Base-by-base conservation (phyloP, 2,113 vertebrate genomes). In the Datnioides undecimradiatus region DNA sequence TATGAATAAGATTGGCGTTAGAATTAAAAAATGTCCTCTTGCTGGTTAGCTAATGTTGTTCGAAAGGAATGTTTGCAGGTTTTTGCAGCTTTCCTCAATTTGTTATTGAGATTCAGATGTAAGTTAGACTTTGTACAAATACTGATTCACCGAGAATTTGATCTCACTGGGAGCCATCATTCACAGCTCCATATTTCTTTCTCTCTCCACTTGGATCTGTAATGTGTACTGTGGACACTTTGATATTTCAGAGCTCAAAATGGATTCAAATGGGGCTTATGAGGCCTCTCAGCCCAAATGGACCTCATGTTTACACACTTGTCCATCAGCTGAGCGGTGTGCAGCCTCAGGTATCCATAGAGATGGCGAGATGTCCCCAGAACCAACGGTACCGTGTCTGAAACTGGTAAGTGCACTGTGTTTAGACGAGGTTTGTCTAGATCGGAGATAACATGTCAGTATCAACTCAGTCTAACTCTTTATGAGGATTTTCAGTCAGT, bases 221-320 rank as follows among this genome's bases (percentile, higher is more conserved):
- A 64, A 57, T 55, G 16, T 66, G 51, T 8, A 72, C 64, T 40
- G 48, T 57, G 73, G 76, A 84, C 69, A 79, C 74, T 74, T 72
- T 71, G 57, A 70, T 72, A 82, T 85, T 80, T 80, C 67, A 72
- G 74, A 85, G 65, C 81, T 82, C 82, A 64, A 83, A 54, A 71
- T 82, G 71, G 88, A 92, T 86, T 92, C 82, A 88, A 91, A 91
- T 83, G 90, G 70, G 68, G 82, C 87, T 92, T 88, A 34, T 79
- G 77, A 88, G 85, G 85, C 89, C 80, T 83, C 75, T 79, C 64
- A 41, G 58, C 49, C 87, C 83, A 94, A 95, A 94, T 93, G 90
- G 92, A 92, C 66, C 80, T 63, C n/a, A 17, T 95, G 94, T 95
- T 95, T 95, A 95, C 88, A 90, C 90, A 91, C 93, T 88, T 95